Evolutionary conservation across 2,113 vertebrate genomes (phyloP), one percentile per base, ranked within the genome.

Genomic region (Aldabrachelys gigantea): DNA sequence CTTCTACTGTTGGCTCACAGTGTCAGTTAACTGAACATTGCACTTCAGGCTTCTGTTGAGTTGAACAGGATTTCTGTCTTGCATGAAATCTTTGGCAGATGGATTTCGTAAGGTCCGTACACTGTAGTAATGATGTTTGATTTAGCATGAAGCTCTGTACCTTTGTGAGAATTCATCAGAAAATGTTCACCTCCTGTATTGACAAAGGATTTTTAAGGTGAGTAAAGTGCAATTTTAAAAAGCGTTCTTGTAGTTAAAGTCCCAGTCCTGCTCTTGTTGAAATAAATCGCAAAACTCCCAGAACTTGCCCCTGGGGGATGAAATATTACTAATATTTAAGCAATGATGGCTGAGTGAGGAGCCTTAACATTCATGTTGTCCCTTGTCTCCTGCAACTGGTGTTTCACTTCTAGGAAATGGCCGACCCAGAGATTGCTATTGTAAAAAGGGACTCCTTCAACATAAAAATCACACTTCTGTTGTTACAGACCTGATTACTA

Each of bases 1-100:
- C 82, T 96, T 96, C 90, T 92, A 80, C 89, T 88, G 94, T 31
- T 85, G 93, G 72, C 56, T 69, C 49, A 54, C n/a, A 6, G 54
- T 85, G 80, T 89, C 6, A 44, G 56, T 49, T 86, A 90, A 76
- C 75, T 84, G 82, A 24, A 29, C 16, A 13, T 65, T 94, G 87
- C 82, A 85, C 3, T 62, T 86, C 72, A 59, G 16, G 22, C 9
- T 72, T 72, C 65, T 38, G n/a, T 72, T 38, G 65, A 72, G 65
- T 11, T 72, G 38, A 3, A 41, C 76, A 82, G 88, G 80, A 87
- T 87, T 96, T 92, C 65, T 89, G 50, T 79, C 50, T 80, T 75
- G 85, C 91, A 41, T 89, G 85, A 89, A 57, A 29, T 49, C 41
- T 56, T 90, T 78, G 59, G 25, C 82, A 88, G 50, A 91, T 93